Evolutionary conservation across 1,140 invertebrate species (phyloP).

Genomic region (Anadara kagoshimensis): DNA sequence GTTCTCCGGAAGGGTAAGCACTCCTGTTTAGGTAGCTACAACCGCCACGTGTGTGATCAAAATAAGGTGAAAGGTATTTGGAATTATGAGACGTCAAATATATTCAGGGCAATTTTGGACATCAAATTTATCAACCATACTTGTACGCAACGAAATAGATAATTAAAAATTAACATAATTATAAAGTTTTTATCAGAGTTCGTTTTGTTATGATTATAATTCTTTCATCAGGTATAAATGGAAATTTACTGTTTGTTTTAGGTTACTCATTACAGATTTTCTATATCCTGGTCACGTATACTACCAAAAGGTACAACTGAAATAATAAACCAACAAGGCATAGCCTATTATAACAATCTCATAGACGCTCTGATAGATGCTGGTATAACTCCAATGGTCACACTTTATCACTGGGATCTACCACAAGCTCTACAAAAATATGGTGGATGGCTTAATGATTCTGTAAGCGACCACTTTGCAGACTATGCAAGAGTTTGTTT

Average conservation of each 20-base stretch:
- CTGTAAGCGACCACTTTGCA: constrained; percentile 76
- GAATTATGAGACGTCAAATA: no score
- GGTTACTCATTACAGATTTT: constrained; percentile 66
- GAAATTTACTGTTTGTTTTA: constrained; percentile 28
- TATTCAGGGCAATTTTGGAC: no score
- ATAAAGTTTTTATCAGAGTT: no score
- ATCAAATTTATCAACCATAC: no score
- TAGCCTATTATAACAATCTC: constrained; percentile 62
- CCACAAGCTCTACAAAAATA: constrained; percentile 69
- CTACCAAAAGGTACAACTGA: constrained; percentile 56
- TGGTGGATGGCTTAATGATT: constrained; percentile 77
- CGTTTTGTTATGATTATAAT: no score
- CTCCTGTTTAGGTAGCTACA: no score
- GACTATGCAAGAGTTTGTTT: constrained; percentile 74
- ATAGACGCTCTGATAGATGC: constrained; percentile 59
- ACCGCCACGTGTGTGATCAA: no score
- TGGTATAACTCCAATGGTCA: constrained; percentile 74
- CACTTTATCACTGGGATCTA: constrained; percentile 76
- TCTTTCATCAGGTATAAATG: no score
- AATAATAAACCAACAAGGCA: constrained; percentile 47
- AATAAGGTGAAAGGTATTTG: no score
- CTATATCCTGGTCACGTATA: constrained; percentile 65
- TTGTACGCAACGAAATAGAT: no score
- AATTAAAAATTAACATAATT: no score
- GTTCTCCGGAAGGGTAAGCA: no score